Base-by-base conservation (phyloP, 2,888 invertebrate species). In the Nebria brevicollis region DNA sequence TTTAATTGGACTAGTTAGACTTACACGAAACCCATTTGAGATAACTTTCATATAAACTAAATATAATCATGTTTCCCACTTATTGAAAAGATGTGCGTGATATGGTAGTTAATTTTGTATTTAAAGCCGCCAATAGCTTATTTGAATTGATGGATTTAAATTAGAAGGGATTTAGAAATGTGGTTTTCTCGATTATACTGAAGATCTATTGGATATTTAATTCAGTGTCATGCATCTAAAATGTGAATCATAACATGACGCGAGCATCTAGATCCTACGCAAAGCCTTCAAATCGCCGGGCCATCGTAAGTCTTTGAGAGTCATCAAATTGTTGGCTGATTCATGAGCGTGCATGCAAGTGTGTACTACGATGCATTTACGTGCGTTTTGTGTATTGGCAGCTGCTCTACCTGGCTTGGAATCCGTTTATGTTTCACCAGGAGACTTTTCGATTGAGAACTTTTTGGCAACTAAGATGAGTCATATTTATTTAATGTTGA, bases 251-350 rank as follows among this genome's bases (percentile, higher is more conserved):
- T 7, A 11, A 54, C 54, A 54, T 8, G 20, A 20, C 54, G 13
- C 54, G 7, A 1, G 7, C 54, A 54, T 54, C 54, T 54, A 54
- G 4, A 13, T 54, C 54, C 54, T 13, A 54, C 54, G 54, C 54
- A 13, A 13, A 54, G 13, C 54, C 54, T 54, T 54, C 54, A 54
- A 54, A 54, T 7, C 4, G 54, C 13, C 54, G 43, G 6, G 43
- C 43, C 43, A 43, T 43, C 43, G 54, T 54, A 54, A 8, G 54
- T 11, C 54, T 54, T 54, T 54, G 54, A 54, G 54, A 54, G 54
- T 54, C 54, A 54, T 54, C 54, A 54, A 54, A 54, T 54, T 54
- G 54, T 54, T 54, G 54, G 54, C 54, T 54, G 54, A 54, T 54
- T 54, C 54, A 54, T 54, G 54, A 11, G 54, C 13, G 8, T 54